These are phyloP conservation scores for Festucalex cinctus DNA, from an alignment of 2,113 vertebrate species.

Conservation along the genomic window DNA sequence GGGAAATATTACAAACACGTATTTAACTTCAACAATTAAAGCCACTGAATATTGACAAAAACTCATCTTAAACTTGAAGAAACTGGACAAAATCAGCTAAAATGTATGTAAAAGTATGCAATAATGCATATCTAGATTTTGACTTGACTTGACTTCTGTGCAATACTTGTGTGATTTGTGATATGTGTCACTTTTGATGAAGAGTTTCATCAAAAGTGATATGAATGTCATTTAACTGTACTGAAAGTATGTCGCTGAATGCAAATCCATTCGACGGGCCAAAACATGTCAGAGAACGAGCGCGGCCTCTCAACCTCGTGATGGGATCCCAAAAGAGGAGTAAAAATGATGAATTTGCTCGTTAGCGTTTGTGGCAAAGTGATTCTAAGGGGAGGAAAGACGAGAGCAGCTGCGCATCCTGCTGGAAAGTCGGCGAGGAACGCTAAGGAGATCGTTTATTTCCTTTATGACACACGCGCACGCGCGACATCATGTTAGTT, in stretches of 20 bases:
- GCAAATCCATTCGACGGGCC: neutral
- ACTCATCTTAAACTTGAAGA: too few relatives aligned
- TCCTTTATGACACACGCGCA: neutral
- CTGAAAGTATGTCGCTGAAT: neutral
- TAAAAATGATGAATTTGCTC: slow-evolving; percentile 2
- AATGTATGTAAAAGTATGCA: too few relatives aligned
- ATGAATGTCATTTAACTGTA: neutral
- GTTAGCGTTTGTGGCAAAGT: neutral
- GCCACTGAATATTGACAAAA: too few relatives aligned
- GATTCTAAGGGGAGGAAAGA: neutral
- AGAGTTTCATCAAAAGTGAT: neutral
- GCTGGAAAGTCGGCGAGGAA: neutral
- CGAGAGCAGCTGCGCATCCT: neutral
- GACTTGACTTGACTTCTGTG: too few relatives aligned
- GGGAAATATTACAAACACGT: too few relatives aligned
- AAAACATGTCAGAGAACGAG: neutral
- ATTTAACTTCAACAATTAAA: too few relatives aligned
- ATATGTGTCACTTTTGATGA: too few relatives aligned
- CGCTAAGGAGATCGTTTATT: neutral
- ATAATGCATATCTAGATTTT: too few relatives aligned
- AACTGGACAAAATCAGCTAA: too few relatives aligned
- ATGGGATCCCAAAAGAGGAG: neutral
- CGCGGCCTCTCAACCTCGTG: neutral
- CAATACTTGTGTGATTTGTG: too few relatives aligned
- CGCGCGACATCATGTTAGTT: neutral